Evolutionary conservation across 2,113 vertebrate species (phyloP), one percentile per base, ranked within the genome.

Genomic region (Nanorana parkeri): DNA sequence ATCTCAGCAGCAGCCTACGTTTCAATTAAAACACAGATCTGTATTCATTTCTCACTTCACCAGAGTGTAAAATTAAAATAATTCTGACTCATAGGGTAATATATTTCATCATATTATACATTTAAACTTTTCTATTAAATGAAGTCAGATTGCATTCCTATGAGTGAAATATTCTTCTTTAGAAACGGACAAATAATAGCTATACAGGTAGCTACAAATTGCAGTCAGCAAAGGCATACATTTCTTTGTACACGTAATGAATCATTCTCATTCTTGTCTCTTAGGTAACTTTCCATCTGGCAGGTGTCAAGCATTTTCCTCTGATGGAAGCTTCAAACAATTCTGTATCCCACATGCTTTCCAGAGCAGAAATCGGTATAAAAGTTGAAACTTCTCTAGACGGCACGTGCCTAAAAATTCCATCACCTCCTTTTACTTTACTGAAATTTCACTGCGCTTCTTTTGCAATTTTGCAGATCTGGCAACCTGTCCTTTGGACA

Each of bases 401-500:
- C 21, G 28, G 63, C 72, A 67, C 80, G 80, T 83, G 80, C 72
- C 80, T 76, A 15, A 26, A 54, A 76, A 41, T 68, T 76, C 69
- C 47, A 56, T 73, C 69, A 75, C 60, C 80, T 66, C 23, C n/a
- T 76, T 60, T 32, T 76, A 54, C 71, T 55, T 64, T 64, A 67
- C 36, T 64, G 61, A 65, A 32, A 47, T 32, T 54, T 55, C 20
- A 32, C n/a, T 51, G 24, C 13, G 52, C 61, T 36, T 54, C 13
- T 20, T 58, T 66, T 56, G 28, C 63, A 68, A 47, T 75, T 65
- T 6, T 60, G 26, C 47, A 17, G 11, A 26, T 17, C 19, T 41
- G 52, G n/a, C 52, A 68, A 52, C 36, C 17, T 26, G 60, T 56
- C 61, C 32, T 23, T 81, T 51, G 32, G 20, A 41, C 15, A 41